Evolutionary conservation across 2,888 invertebrate species (phyloP).

Genomic region (Platycheirus albimanus): DNA sequence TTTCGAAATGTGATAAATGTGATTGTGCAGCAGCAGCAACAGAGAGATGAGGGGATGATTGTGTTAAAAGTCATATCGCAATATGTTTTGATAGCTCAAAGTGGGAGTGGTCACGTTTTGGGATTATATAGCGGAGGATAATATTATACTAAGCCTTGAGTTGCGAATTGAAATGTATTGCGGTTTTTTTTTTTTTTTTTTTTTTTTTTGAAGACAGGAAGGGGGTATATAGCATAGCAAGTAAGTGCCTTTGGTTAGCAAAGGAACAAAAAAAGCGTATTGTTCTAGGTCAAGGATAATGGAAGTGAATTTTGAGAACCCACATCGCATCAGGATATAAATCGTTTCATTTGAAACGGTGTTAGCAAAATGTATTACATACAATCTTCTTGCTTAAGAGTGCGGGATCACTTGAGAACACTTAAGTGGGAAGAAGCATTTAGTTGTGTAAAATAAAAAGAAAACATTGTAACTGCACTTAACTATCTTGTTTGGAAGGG

Average conservation of each 20-base stretch:
- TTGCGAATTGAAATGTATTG: constrained; percentile 27
- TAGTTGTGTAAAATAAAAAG: constrained; percentile 17
- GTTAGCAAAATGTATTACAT: constrained; percentile 15
- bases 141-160: constrained; percentile 22
- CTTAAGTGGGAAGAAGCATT: constrained; percentile 23
- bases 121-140: constrained; percentile 34
- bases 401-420: constrained; percentile 24
- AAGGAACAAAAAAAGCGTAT: background rate
- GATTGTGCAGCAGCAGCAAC: background rate
- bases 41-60: background rate
- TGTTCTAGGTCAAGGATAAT: constrained; percentile 33
- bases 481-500: constrained; percentile 1
- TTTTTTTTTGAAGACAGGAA: too few relatives aligned
- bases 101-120: constrained; percentile 41
- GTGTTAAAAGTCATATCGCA: constrained; percentile 39
- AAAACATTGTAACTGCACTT: constrained; percentile 23
- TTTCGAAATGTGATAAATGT: constrained; percentile 28
- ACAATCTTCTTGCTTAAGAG: constrained; percentile 1
- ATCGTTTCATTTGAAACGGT: constrained; percentile 19
- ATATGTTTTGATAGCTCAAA: constrained; percentile 27
- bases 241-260: background rate
- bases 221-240: background rate
- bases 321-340: constrained; percentile 9
- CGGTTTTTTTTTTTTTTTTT: background rate
- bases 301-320: constrained; percentile 16